These are phyloP conservation scores for Intellagama lesueurii DNA, from an alignment of 2,797 vertebrate genomes.

Conservation along the genomic window DNA sequence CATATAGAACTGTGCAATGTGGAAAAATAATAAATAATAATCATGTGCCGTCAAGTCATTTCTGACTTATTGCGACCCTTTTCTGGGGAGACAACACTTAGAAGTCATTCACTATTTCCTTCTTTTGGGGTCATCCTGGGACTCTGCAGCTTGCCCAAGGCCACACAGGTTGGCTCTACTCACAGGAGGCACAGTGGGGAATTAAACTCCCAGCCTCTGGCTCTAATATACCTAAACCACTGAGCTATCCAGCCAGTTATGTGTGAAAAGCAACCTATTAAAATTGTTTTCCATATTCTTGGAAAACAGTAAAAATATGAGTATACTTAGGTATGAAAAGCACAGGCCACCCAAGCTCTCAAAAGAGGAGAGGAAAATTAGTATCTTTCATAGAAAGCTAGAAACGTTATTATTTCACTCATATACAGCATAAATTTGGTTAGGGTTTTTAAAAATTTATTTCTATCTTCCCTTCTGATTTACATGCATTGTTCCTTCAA, in stretches of 20 bases:
- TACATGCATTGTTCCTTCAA: slow-evolving; percentile 67
- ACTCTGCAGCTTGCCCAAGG: no score
- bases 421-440: slow-evolving; percentile 25
- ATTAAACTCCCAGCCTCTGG: no score
- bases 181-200: no score
- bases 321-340: not conserved
- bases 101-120: no score
- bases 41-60: no score
- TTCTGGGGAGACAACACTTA: no score
- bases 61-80: no score
- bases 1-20: not conserved
- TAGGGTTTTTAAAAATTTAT: slow-evolving; percentile 16
- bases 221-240: no score
- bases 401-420: not conserved
- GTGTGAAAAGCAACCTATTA: slow-evolving; percentile 25
- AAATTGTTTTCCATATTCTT: not conserved
- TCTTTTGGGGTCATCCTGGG: no score
- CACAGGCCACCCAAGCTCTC: slow-evolving; percentile 20
- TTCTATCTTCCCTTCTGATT: slow-evolving; percentile 57
- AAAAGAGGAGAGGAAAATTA: slow-evolving; percentile 40
- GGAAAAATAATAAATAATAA: no score
- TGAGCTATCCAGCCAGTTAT: no score
- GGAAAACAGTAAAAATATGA: not conserved
- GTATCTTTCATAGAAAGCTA: slow-evolving; percentile 32
- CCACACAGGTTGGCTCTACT: no score